These are phyloP conservation scores for Scartelaos histophorus DNA, from an alignment of 2,113 vertebrate species.

Conservation along the genomic window DNA sequence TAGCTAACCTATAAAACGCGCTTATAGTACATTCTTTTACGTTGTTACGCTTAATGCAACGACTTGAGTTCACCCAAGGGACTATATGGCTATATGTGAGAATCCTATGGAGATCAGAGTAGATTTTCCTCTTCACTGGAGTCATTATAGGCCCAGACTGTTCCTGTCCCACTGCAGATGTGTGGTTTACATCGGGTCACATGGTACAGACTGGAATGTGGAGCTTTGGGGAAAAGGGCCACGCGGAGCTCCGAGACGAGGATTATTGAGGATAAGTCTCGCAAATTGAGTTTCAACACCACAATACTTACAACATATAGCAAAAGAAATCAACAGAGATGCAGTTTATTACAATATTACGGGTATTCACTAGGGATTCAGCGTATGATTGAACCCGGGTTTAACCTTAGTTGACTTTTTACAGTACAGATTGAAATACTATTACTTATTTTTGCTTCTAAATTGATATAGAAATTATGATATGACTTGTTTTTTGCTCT, in stretches of 20 bases:
- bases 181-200: constrained; percentile 49
- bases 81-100: not conserved
- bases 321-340: constrained; percentile 9
- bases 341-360: not conserved
- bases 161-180: not conserved
- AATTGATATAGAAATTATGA: too few species aligned
- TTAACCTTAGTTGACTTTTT: too few species aligned
- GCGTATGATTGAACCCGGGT: too few species aligned
- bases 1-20: too few species aligned
- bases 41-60: not conserved
- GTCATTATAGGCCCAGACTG: not conserved
- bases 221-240: constrained; percentile 58
- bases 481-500: too few species aligned
- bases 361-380: not conserved
- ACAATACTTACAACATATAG: not conserved
- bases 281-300: not conserved
- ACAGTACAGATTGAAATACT: too few species aligned
- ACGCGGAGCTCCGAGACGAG: constrained; percentile 44
- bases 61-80: not conserved
- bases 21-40: not conserved
- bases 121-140: not conserved
- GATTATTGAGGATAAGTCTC: constrained; percentile 28
- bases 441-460: too few species aligned
- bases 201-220: constrained; percentile 58
- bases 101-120: not conserved